phyloP scores from a whole-genome alignment of 2,113 vertebrate genomes.

The Cyanoramphus novaezelandiae region DNA sequence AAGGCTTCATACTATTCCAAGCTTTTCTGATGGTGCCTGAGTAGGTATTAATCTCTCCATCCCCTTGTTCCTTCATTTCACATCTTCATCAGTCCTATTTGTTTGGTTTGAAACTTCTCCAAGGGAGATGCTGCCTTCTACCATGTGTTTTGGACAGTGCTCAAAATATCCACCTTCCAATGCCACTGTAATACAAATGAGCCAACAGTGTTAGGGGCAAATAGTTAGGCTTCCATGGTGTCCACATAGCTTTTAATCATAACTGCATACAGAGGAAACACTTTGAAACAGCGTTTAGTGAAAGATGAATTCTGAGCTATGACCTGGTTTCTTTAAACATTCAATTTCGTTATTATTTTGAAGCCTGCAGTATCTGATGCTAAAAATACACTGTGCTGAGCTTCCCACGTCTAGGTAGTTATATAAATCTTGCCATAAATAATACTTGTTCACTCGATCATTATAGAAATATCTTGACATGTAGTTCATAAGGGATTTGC shows the following conservation, averaged over 20 bases:
- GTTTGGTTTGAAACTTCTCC: background rate
- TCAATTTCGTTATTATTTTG: slow-evolving; percentile 25
- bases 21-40: background rate
- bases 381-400: slow-evolving; percentile 44
- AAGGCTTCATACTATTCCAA: background rate
- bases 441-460: background rate
- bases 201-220: background rate
- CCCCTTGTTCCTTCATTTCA: background rate
- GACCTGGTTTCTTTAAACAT: slow-evolving; percentile 46
- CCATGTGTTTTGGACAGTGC: background rate
- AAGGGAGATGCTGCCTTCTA: background rate
- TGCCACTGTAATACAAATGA: background rate
- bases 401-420: slow-evolving; percentile 18
- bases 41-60: background rate
- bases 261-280: background rate
- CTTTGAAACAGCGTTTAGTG: background rate
- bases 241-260: background rate
- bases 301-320: background rate
- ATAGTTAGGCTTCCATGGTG: background rate
- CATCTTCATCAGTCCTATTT: background rate
- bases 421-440: slow-evolving; percentile 58
- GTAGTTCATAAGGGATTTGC: slow-evolving; percentile 29
- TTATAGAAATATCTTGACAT: slow-evolving; percentile 11
- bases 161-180: background rate
- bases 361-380: slow-evolving; percentile 21